Conservation (phyloP, 2,113 vertebrate genomes). For the Laticauda colubrina region DNA sequence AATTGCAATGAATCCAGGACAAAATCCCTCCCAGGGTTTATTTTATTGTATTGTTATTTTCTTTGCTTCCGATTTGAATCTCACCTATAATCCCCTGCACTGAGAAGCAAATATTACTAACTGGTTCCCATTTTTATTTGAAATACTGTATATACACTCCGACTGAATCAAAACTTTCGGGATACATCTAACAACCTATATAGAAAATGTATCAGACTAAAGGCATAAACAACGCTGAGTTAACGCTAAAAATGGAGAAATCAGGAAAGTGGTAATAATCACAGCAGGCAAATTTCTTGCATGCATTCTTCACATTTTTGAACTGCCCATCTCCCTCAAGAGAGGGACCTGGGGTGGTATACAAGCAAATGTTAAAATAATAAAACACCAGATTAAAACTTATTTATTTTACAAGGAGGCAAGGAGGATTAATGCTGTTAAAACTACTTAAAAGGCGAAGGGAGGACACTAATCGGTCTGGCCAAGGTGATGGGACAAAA, state of each 20-base stretch:
- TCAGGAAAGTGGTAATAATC: background rate
- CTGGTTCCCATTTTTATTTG: background rate
- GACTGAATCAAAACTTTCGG: background rate
- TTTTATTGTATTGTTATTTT: background rate
- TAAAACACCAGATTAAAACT: background rate
- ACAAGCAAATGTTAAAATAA: background rate
- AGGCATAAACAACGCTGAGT: background rate
- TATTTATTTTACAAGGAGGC: background rate
- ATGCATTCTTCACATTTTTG: background rate
- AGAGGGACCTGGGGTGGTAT: background rate
- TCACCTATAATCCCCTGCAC: background rate
- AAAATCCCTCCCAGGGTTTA: background rate
- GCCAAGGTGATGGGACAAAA: too few relatives aligned
- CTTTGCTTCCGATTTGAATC: background rate
- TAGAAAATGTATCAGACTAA: slow-evolving; percentile 31
- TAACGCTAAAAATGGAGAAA: background rate
- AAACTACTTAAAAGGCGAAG: too few relatives aligned
- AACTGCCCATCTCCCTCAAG: background rate
- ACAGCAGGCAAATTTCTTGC: background rate
- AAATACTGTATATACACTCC: background rate
- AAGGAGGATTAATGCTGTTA: too few relatives aligned
- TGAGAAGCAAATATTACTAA: background rate
- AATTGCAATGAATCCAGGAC: background rate
- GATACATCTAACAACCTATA: background rate
- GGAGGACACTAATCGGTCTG: too few relatives aligned